Conservation (phyloP, 2,888 invertebrate species). For the Villa cingulata region DNA sequence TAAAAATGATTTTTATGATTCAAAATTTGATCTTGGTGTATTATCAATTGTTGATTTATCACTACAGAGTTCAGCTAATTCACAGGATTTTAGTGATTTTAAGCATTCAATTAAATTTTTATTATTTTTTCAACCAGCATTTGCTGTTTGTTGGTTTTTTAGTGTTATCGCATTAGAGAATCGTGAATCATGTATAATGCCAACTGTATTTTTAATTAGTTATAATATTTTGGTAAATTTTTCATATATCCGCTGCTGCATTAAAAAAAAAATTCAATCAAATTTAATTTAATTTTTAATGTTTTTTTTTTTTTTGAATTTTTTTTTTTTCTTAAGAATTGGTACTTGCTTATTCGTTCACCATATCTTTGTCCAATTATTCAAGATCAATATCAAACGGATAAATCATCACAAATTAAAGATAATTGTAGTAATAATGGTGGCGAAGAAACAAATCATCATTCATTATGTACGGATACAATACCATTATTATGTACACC, state of each 20-base stretch:
- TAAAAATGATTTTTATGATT: slow-evolving; percentile 16
- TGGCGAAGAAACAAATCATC: slow-evolving; percentile 10
- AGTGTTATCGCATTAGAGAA: slow-evolving; percentile 60
- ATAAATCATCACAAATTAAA: slow-evolving; percentile 11
- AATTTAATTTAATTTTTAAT: not conserved
- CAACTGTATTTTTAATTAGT: slow-evolving; percentile 44
- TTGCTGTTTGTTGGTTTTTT: slow-evolving; percentile 60
- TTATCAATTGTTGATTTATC: slow-evolving; percentile 40
- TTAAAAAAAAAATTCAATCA: not conserved
- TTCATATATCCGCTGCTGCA: not conserved
- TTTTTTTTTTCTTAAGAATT: slow-evolving; percentile 10
- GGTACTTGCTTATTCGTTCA: slow-evolving; percentile 14
- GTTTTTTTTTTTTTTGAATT: not conserved
- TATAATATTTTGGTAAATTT: slow-evolving; percentile 44
- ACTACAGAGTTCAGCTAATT: slow-evolving; percentile 37
- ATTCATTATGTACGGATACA: slow-evolving; percentile 14
- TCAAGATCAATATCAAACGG: slow-evolving; percentile 13
- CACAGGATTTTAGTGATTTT: slow-evolving; percentile 42
- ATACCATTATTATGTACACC: slow-evolving; percentile 16
- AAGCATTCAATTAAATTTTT: slow-evolving; percentile 48
- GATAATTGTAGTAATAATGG: slow-evolving; percentile 4
- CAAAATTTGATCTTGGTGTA: slow-evolving; percentile 35
- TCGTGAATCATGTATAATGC: slow-evolving; percentile 45
- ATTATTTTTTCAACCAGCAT: slow-evolving; percentile 54
- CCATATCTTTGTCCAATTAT: slow-evolving; percentile 14